These are phyloP conservation scores for Damaliscus lunatus DNA, from an alignment of 2,113 vertebrate species.

Conservation along the genomic window DNA sequence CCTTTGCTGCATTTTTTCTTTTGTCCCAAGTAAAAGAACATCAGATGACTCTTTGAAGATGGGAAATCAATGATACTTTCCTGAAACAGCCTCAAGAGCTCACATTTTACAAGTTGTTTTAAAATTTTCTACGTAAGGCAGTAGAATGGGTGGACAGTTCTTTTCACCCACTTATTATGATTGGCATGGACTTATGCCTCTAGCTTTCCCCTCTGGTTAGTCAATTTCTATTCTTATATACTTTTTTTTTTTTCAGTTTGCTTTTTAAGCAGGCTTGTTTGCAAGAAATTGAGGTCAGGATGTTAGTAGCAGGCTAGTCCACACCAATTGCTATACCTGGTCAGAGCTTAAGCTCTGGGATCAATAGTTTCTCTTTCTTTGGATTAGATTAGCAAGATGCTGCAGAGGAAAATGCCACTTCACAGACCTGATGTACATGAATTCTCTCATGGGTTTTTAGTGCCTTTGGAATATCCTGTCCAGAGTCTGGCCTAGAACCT, in stretches of 20 bases:
- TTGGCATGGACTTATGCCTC: background rate
- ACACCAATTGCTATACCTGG: background rate
- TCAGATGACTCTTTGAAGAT: background rate
- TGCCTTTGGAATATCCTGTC: background rate
- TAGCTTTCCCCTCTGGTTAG: background rate
- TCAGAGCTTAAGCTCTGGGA: background rate
- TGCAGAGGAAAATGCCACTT: background rate
- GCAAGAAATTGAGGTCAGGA: background rate
- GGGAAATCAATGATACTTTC: constrained; percentile 12
- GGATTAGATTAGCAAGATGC: background rate
- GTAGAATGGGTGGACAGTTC: background rate
- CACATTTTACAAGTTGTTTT: background rate
- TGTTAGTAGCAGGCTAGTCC: background rate
- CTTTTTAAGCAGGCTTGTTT: background rate
- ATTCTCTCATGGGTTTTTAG: background rate
- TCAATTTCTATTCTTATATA: background rate
- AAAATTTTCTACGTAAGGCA: background rate
- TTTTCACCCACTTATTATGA: background rate
- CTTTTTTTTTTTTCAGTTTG: background rate
- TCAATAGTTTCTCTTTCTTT: background rate
- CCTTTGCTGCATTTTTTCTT: background rate
- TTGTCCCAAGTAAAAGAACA: background rate
- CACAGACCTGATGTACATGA: background rate
- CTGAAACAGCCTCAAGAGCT: background rate
- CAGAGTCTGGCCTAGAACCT: background rate